Base-by-base conservation (phyloP, 2,797 vertebrate species). In the Apogon talboti region DNA sequence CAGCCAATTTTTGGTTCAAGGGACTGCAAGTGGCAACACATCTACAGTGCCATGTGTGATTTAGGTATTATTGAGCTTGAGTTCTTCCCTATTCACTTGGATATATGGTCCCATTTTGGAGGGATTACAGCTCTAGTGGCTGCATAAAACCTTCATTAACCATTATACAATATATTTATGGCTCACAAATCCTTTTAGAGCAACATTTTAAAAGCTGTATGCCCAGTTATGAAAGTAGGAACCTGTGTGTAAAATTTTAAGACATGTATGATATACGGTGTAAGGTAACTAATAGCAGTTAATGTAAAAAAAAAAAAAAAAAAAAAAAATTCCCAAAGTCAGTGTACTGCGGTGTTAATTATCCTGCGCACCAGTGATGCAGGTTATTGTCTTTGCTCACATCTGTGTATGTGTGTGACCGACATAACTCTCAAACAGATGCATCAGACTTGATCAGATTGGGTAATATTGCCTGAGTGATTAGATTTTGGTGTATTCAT, bases 161-260 rank as follows among this genome's bases (percentile, higher is more conserved):
- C 55, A 55, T 74, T 75, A 43, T 75, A 56, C 82, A 87, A 81
- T 66, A 48, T 74, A 71, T 86, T 74, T 73, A 76, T 60, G 55
- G 28, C 45, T 62, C 40, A 37, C 47, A 72, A 73, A 80, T 71
- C 56, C 55, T 77, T 77, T 79, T 67, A 72, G 71, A 61, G 70
- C 48, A 66, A 66, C 58, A 49, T 73, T 65, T 64, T 54, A 69
- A 70, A 71, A 54, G 63, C 62, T 62, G 14, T 35, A 19, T 11
- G 10, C 52, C 21, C 33, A 40, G 35, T 74, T 24, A 37, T 69
- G 15, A 76, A 74, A 53, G 21, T 30, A 46, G 35, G 49, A 28
- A 7, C 2, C n/a, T 8, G 13, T 13, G 18, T 30, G 37, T 4
- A 16, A 8, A 24, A 61, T 37, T 65, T 46, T 35, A 75, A 59